Conservation (phyloP, 2,797 vertebrate genomes). For the Thaleichthys pacificus region DNA sequence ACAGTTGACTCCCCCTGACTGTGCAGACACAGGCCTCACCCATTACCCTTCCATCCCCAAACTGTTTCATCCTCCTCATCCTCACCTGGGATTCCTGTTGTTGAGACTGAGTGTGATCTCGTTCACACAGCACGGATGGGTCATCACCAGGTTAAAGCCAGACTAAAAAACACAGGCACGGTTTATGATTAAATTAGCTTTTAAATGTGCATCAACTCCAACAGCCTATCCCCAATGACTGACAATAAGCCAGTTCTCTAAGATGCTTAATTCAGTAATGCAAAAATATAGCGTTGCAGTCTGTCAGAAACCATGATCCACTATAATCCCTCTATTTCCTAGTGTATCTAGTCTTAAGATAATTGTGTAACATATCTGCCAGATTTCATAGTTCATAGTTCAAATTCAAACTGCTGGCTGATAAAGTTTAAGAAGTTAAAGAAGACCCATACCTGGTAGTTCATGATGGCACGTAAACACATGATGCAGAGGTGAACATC, state of each 20-base stretch:
- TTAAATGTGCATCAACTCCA: not conserved
- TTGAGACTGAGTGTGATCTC: constrained; percentile 94
- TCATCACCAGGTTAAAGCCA: constrained; percentile 95
- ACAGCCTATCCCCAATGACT: not conserved
- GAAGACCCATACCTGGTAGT: constrained; percentile 85
- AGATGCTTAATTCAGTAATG: no score
- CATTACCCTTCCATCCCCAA: not conserved
- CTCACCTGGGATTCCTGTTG: constrained; percentile 86
- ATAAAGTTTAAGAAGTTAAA: no score
- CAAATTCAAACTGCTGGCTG: no score
- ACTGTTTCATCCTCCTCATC: not conserved
- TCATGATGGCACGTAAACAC: constrained; percentile 97
- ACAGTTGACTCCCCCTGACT: not conserved
- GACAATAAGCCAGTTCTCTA: not conserved
- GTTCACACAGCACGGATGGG: constrained; percentile 89
- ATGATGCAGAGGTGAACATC: constrained; percentile 94
- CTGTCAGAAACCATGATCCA: no score
- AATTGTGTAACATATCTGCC: not conserved
- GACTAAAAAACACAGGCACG: constrained; percentile 67
- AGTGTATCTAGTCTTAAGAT: no score
- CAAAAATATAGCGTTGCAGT: no score
- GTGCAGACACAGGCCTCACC: not conserved
- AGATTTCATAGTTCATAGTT: not conserved
- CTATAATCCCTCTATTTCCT: no score
- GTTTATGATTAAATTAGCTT: no score